Conservation (phyloP, 2,797 vertebrate species). For the Leptodactylus fallax region DNA sequence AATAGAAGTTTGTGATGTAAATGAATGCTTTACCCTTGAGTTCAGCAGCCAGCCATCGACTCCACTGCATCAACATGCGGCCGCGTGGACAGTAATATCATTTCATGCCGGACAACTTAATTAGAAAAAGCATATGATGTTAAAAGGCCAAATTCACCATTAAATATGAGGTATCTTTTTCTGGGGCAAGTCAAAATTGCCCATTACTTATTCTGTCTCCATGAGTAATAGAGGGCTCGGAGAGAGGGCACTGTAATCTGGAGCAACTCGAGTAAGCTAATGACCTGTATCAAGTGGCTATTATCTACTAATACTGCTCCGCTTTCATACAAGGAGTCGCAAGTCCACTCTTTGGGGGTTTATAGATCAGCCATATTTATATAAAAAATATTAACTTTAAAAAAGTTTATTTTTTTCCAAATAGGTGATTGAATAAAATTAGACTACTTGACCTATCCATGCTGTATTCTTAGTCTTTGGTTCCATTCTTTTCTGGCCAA, state of each 20-base stretch:
- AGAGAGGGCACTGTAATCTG: conserved; percentile 39
- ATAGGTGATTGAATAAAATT: not conserved
- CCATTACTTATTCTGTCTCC: conserved; percentile 39
- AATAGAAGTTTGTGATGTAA: not conserved
- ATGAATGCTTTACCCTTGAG: not conserved
- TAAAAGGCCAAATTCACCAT: conserved; percentile 4
- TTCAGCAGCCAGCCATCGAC: conserved; percentile 11
- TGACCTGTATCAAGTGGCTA: not conserved
- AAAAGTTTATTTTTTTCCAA: no score
- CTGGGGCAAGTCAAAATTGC: conserved; percentile 28
- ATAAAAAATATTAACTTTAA: no score
- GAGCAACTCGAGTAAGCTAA: not conserved
- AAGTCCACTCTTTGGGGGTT: not conserved
- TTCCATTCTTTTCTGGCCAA: not conserved
- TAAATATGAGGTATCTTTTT: conserved; percentile 30
- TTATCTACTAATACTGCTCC: not conserved
- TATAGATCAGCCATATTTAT: not conserved
- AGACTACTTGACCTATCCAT: not conserved
- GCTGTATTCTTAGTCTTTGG: no score
- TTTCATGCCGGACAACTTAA: conserved; percentile 31
- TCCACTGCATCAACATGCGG: conserved; percentile 10
- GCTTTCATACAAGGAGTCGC: not conserved
- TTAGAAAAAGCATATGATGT: conserved; percentile 31
- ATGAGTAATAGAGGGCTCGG: conserved; percentile 39
- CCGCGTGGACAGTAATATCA: not conserved